A percentile compares a stretch with the other conserved stretches of the same genome.
Conservation (phyloP, 2,113 vertebrate species). For the Myotis yumanensis region DNA sequence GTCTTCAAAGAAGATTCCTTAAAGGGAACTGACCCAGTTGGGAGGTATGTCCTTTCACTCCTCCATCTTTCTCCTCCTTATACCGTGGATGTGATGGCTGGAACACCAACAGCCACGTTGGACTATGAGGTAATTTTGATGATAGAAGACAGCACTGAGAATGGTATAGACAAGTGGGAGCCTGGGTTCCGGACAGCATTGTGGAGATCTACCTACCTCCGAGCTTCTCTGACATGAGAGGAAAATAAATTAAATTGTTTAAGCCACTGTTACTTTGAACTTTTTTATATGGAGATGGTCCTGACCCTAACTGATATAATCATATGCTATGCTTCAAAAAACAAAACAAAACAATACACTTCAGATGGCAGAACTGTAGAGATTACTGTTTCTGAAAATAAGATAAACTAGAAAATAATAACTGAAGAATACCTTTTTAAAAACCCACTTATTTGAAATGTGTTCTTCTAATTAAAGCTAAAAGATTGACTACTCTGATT, state of each 20-base stretch:
- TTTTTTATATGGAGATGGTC: background rate
- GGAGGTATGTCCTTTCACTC: background rate
- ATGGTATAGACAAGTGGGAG: background rate
- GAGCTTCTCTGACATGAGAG: background rate
- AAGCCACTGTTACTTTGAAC: constrained; percentile 9
- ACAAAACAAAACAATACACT: background rate
- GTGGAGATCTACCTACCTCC: background rate
- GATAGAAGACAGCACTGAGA: background rate
- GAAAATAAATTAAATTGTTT: constrained; percentile 26
- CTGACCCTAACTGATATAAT: background rate
- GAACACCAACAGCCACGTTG: background rate
- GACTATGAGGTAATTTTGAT: background rate
- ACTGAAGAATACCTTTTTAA: background rate
- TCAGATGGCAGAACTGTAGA: background rate
- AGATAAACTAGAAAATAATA: constrained; percentile 29
- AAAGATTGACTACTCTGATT: background rate
- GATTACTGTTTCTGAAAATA: constrained; percentile 15
- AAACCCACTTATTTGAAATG: constrained; percentile 37
- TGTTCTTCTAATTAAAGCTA: background rate
- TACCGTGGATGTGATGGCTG: constrained; percentile 1
- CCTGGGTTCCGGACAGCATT: background rate
- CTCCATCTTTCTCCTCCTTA: background rate
- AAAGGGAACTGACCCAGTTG: background rate
- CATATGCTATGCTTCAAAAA: constrained; percentile 9
- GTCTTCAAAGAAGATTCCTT: background rate